Base-by-base conservation (phyloP, 2,888 invertebrate species). In the Polydrusus cervinus region DNA sequence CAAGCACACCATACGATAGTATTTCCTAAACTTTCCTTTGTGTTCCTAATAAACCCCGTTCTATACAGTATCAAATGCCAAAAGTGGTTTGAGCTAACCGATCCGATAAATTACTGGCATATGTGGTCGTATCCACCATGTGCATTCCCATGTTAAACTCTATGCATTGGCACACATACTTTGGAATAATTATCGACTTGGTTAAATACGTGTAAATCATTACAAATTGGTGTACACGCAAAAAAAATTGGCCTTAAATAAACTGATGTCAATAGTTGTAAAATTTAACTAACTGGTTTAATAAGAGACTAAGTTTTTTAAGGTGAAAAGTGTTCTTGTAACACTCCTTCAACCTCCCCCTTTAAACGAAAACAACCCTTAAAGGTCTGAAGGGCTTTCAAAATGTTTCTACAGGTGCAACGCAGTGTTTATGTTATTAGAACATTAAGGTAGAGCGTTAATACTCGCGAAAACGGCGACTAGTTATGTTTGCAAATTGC, bases 81-180 rank as follows among this genome's bases (percentile, higher is more conserved):
- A 74, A 76, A 73, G 76, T 74, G 76, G 76, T 74, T 74, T 70
- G 61, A 6, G 71, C 53, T 25, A 66, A 73, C 61, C 67, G 55
- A 71, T 34, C 66, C 74, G 71, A 64, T 76, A 76, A 76, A 76
- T 76, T 76, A 74, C 65, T 64, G 45, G 71, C 74, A 73, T 71
- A 71, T 75, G 71, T 47, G 71, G 45, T 18, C 25, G 61, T 47
- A 71, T 75, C 61, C 61, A 43, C 61, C 34, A 7, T 55, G 20
- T 70, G 75, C 66, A 70, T 75, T 62, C 55, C 70, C 40, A 61
- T 68, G 71, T 64, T 75, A 68, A 75, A 68, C 25, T 75, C 62
- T 71, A 20, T 73, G 55, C 55, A 73, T 62, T 67, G 67, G 53
- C 55, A 75, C 64, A 64, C 69, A 69, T 45, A 69, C 65, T 71